These are phyloP conservation scores for Stichodactyla helianthus DNA, from an alignment of 64 coral and sea anemone genomes.

Conservation along the genomic window DNA sequence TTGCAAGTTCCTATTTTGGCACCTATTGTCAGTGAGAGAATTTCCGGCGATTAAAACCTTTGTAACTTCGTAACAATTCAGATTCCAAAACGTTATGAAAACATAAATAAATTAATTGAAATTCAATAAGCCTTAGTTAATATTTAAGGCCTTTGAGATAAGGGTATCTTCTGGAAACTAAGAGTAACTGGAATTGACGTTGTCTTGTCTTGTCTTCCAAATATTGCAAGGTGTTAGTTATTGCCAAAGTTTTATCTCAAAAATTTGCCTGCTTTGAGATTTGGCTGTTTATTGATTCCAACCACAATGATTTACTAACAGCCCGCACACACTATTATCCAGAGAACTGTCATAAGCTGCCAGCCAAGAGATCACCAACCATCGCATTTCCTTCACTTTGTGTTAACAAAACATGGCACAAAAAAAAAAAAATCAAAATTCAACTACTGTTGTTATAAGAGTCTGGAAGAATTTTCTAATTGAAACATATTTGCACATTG, in stretches of 20 bases:
- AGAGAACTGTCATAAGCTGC: background rate
- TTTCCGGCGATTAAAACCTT: too few relatives aligned
- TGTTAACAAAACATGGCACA: background rate
- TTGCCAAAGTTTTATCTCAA: background rate
- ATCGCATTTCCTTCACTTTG: background rate
- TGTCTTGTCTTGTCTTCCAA: background rate
- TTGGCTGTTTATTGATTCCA: background rate
- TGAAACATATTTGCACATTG: background rate
- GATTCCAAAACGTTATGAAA: background rate
- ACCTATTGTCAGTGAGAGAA: too few relatives aligned
- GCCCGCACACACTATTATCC: background rate
- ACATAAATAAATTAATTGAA: background rate
- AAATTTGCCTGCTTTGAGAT: background rate
- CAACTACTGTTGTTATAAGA: background rate
- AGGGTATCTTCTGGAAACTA: background rate
- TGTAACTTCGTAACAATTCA: too few relatives aligned
- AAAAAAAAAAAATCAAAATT: background rate
- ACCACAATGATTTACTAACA: background rate
- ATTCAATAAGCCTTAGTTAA: background rate
- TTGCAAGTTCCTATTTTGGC: too few relatives aligned
- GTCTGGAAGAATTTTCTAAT: background rate
- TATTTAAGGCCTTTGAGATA: background rate
- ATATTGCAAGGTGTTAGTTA: background rate
- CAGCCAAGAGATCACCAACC: background rate
- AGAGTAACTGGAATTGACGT: background rate